A percentile compares a stretch with the other conserved stretches of the same genome.
phyloP scores from a whole-genome alignment of 2,113 vertebrate genomes.

The Empidonax traillii region DNA sequence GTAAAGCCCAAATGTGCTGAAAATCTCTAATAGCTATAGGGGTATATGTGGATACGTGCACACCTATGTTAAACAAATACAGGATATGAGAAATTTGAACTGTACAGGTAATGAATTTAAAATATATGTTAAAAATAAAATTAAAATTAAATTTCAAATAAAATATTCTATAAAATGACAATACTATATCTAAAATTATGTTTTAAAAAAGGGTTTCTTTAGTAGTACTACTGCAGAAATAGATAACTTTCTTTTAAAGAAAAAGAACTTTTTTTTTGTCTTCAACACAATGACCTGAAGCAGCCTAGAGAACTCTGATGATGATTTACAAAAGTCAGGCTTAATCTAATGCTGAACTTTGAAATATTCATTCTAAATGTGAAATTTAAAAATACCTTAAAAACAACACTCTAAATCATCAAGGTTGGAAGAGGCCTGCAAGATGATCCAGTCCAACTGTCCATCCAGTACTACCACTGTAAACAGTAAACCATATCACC shows the following conservation, averaged over 20 bases:
- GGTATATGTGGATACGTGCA: not conserved
- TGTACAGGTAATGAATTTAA: not conserved
- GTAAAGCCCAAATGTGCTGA: not conserved
- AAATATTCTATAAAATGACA: not conserved
- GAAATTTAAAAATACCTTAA: not conserved
- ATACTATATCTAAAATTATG: not conserved
- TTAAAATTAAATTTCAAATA: not conserved
- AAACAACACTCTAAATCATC: not conserved
- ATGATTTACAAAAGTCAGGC: not conserved
- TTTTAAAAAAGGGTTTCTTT: not conserved
- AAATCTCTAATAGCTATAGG: not conserved
- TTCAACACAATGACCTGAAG: not conserved
- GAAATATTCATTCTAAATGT: not conserved
- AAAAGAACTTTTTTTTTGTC: not conserved
- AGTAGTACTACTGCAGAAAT: not conserved
- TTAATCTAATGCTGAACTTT: not conserved
- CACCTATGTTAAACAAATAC: not conserved
- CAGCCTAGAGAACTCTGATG: not conserved
- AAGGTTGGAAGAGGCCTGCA: not conserved
- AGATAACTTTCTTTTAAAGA: not conserved
- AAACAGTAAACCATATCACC: not conserved
- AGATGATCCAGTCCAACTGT: not conserved
- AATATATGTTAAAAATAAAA: not conserved
- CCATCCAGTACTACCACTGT: not conserved
- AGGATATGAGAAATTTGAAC: not conserved